Evolutionary conservation across 1,140 invertebrate species (phyloP).

Genomic region (Heliconius hewitsoni): DNA sequence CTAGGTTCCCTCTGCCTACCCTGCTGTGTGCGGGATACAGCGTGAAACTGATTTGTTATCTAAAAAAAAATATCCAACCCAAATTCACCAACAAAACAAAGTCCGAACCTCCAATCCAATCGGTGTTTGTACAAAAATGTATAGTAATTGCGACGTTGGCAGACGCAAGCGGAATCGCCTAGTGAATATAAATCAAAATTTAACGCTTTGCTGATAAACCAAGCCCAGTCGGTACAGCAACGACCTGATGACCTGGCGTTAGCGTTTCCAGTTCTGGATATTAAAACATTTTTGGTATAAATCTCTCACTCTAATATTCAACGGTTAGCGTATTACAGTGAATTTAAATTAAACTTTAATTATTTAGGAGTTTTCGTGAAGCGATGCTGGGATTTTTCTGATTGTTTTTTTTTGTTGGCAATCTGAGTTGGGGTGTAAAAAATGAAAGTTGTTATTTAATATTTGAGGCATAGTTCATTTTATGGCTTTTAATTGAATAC

Average conservation of each 20-base stretch:
- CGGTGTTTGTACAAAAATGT: conserved; percentile 2
- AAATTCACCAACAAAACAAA: too few relatives aligned
- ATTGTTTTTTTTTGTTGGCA: background rate
- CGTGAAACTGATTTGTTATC: too few relatives aligned
- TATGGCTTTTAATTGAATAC: too few relatives aligned
- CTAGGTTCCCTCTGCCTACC: too few relatives aligned
- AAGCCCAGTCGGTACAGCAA: conserved; percentile 42
- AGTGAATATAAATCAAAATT: conserved; percentile 63
- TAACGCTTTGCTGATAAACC: conserved; percentile 48
- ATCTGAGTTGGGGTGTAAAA: too few relatives aligned
- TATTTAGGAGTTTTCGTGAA: background rate
- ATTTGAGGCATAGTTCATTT: too few relatives aligned
- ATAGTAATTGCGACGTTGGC: conserved; percentile 38
- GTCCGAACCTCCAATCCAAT: background rate
- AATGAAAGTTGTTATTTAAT: too few relatives aligned
- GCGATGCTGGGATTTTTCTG: background rate
- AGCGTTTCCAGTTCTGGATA: conserved; percentile 5
- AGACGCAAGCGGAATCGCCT: conserved; percentile 41
- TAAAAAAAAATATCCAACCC: too few relatives aligned
- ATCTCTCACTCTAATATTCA: background rate
- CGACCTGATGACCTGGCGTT: conserved; percentile 32
- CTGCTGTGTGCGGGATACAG: too few relatives aligned
- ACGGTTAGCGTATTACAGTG: background rate
- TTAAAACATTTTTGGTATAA: conserved; percentile 13
- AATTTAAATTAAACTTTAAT: conserved; percentile 13